Evolutionary conservation across 2,113 vertebrate genomes (phyloP).

Genomic region (Phaethornis superciliosus): DNA sequence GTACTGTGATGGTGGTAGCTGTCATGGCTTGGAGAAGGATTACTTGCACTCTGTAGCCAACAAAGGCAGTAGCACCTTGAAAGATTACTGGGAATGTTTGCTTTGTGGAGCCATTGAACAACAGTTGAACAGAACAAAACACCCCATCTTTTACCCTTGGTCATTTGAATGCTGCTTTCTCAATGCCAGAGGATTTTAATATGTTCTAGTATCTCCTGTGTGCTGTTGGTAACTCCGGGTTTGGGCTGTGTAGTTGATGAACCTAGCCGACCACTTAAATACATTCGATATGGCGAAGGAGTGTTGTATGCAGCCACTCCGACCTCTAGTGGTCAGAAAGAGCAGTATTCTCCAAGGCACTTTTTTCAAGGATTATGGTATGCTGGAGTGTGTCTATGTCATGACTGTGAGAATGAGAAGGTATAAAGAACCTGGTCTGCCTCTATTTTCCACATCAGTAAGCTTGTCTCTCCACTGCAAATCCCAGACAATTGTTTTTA

Average conservation of each 20-base stretch:
- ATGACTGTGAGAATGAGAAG: not conserved
- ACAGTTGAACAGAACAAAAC: not conserved
- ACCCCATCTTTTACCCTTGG: accelerated
- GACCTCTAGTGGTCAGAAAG: slow-evolving; percentile 44
- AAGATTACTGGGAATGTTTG: not conserved
- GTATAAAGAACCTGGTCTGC: not conserved
- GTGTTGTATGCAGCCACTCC: not conserved
- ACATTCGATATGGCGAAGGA: not conserved
- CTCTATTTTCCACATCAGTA: not conserved
- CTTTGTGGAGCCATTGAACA: not conserved
- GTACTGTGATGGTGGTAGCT: not conserved
- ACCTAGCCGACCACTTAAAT: not conserved
- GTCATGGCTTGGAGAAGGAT: not conserved
- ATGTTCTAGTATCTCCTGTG: not conserved
- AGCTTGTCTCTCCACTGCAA: not conserved
- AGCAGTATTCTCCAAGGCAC: not conserved
- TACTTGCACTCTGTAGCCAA: not conserved
- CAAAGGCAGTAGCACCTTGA: not conserved
- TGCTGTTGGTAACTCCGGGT: not conserved
- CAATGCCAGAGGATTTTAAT: not conserved
- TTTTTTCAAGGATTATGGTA: not conserved
- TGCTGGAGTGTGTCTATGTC: not conserved
- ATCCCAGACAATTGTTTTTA: not conserved
- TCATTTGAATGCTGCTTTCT: not conserved
- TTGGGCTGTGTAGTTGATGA: not conserved